Evolutionary conservation across 2,888 invertebrate species (phyloP), one percentile per base, ranked within the genome.

Genomic region (Amblyteles armatorius): DNA sequence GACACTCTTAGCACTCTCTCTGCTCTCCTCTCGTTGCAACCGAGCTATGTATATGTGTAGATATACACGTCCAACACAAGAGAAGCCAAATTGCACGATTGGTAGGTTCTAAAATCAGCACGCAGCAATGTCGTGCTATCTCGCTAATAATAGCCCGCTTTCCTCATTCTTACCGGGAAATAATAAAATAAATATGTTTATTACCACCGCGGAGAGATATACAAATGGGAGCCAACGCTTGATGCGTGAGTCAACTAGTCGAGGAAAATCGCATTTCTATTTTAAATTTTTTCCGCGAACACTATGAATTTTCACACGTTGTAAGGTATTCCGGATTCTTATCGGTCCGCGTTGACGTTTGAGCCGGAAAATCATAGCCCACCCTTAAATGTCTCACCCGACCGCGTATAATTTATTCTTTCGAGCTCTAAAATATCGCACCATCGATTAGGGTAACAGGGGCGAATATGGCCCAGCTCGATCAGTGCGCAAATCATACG

Each of bases 151-250:
- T 77, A 50, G 57, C 19, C 44, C 29, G 69, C 81, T 82, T 84
- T 82, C 79, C 84, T 84, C 74, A 26, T 84, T 73, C 65, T 22
- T 82, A 74, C 84, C 74, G 13, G 82, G 82, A 79, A 84, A 76
- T 73, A 69, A 82, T 79, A 69, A 76, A 84, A 79, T 52, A 79
- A 67, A 79, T 84, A 82, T 76, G 33, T 48, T 65, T 19, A 22
- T 5, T 50, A 22, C 19, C 33, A 4, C 26, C 19, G 5, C n/a
- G 13, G 40, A 11, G 50, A 36, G 57, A 79, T 77, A 72, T 73
- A 73, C 71, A 67, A 80, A 72, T 79, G 22, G 65, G 65, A 4
- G 16, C 19, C 22, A 44, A 50, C n/a, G 29, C 16, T 2, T 16
- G 44, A 13, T 11, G 5, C 4, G 13, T 26, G 16, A 50, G 11